Base-by-base conservation (phyloP, 2,888 invertebrate species). In the Horisme vitalbata region DNA sequence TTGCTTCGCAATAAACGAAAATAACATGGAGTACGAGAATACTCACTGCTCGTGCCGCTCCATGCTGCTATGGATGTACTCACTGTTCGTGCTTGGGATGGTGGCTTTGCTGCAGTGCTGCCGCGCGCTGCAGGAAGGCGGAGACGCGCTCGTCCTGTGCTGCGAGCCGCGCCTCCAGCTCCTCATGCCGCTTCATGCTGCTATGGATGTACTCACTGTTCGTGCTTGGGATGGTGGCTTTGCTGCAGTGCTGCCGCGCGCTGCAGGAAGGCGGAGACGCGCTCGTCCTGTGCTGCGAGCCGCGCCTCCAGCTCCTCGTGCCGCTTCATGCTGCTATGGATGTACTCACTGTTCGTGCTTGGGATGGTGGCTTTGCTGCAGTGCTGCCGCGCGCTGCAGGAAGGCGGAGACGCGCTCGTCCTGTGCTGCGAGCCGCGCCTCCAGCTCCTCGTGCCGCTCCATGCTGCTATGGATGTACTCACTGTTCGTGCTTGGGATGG, bases 91-190 rank as follows among this genome's bases (percentile, higher is more conserved):
- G 91, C 38, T 96, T 96, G 65, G 96, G 95, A 79, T 98, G 97
- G 50, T 93, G 91, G 14, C 94, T 93, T 4, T 91, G 91, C 55
- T 96, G 94, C 4, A 99, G 88, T 54, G 93, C 93, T 58, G 96
- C 94, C 0, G 98, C 98, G 48, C 94, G 93, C 61, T 95, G 95
- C 59, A 92, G 93, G 76, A 99, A 96, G 8, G 93, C 93, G 51
- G 94, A 94, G 6, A 98, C 83, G 24, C 98, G 91, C 63, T 98
- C 98, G 71, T 99, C 98, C 83, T 99, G 99, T 0, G 97, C 99
- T 52, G 93, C 93, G 11, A 99, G 88, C 0, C 97, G 96, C 63
- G 97, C 97, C 71, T 97, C 96, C 78, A 99, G 94, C 80, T 98
- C 97, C 70, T 96, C 94, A 78, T n/a, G n/a, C n/a, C n/a, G n/a